These are phyloP conservation scores for Campylomormyrus tamandua DNA, from an alignment of 2,113 vertebrate species.

Conservation along the genomic window DNA sequence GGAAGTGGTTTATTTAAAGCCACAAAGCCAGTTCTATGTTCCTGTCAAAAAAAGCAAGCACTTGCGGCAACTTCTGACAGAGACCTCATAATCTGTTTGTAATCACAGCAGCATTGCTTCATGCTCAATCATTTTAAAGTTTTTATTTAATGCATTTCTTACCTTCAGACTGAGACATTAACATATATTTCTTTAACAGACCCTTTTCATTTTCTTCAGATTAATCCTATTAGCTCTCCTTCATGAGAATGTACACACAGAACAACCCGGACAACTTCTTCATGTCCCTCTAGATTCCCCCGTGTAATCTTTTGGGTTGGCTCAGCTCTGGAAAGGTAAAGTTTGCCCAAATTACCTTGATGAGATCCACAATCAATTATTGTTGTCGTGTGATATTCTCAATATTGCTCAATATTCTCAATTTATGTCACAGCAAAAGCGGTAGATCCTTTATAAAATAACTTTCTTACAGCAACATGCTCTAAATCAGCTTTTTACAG, in stretches of 20 bases:
- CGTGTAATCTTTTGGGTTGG: neutral
- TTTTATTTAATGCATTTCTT: neutral
- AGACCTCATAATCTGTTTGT: neutral
- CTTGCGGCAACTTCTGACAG: neutral
- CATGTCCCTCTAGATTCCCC: neutral
- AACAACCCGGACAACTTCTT: neutral
- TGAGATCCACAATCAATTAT: neutral
- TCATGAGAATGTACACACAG: neutral
- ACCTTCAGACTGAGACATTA: neutral
- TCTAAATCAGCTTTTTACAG: too few relatives aligned
- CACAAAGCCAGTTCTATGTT: neutral
- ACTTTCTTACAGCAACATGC: too few relatives aligned
- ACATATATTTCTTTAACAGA: neutral
- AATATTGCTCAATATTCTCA: neutral
- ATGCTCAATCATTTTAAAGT: neutral
- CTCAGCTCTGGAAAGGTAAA: neutral
- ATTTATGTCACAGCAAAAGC: neutral
- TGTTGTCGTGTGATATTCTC: neutral
- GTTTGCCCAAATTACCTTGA: neutral
- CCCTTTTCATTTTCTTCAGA: neutral
- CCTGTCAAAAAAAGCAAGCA: neutral
- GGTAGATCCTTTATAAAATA: neutral
- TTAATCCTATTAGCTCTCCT: neutral
- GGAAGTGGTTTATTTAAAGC: neutral
- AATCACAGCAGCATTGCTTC: neutral